A percentile compares a stretch with the other conserved stretches of the same genome.
Conservation (phyloP, 1,140 invertebrate genomes). For the Aphaenogaster rudis region DNA sequence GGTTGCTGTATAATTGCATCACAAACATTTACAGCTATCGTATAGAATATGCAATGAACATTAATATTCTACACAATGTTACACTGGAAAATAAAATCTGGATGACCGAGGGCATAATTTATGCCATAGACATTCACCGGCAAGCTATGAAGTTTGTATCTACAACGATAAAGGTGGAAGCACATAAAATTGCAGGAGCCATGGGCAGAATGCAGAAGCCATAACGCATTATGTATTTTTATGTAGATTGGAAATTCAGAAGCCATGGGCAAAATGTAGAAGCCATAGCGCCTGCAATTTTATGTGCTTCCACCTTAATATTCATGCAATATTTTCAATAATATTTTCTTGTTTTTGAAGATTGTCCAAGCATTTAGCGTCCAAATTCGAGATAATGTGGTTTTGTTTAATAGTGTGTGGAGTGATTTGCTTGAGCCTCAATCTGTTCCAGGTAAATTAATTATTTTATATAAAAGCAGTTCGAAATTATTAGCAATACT, state of each 20-base stretch:
- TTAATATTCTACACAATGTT: not conserved
- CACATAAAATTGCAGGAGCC: too few species aligned
- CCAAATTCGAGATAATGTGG: not conserved
- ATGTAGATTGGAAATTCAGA: too few species aligned
- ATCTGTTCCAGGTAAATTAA: slow-evolving; percentile 2
- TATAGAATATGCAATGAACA: not conserved
- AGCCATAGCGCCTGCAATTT: too few species aligned
- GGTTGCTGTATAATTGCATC: not conserved
- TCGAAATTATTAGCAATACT: not conserved
- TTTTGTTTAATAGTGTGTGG: not conserved
- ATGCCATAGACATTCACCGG: slow-evolving; percentile 18
- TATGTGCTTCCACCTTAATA: too few species aligned
- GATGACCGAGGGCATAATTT: not conserved
- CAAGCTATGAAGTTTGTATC: slow-evolving; percentile 33
- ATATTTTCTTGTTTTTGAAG: slow-evolving; percentile 5
- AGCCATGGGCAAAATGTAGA: too few species aligned
- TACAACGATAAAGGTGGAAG: not conserved
- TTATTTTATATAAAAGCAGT: not conserved
- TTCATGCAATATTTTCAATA: not conserved
- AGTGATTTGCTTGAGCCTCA: not conserved
- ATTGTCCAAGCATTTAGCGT: not conserved
- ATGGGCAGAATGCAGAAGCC: too few species aligned
- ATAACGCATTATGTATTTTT: too few species aligned
- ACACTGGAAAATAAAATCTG: not conserved
- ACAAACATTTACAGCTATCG: not conserved